Evolutionary conservation across 2,888 invertebrate species (phyloP).

Genomic region (Drosophila acutilabella): DNA sequence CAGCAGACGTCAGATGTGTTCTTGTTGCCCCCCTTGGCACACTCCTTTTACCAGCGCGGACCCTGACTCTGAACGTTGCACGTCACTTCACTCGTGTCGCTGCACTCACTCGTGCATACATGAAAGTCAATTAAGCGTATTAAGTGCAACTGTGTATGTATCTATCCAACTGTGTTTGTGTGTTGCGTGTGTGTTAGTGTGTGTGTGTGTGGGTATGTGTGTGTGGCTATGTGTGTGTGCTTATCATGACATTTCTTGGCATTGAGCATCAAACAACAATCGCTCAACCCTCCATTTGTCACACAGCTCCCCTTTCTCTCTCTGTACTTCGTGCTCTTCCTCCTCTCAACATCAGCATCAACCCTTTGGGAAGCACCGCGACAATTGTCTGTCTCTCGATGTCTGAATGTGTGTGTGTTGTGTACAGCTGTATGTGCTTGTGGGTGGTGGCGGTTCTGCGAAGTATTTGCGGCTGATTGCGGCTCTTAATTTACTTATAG

Average conservation of each 20-base stretch:
- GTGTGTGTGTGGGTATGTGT: constrained; percentile 3
- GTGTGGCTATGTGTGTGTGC: constrained; percentile 44
- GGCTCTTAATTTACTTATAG: constrained; percentile 73
- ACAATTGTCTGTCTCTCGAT: constrained; percentile 53
- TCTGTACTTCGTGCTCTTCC: not conserved
- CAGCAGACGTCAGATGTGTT: constrained; percentile 48
- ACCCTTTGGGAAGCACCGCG: constrained; percentile 31
- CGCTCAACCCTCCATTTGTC: constrained; percentile 21
- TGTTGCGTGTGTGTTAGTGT: constrained; percentile 47
- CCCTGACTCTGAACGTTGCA: constrained; percentile 2
- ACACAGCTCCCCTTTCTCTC: constrained; percentile 4
- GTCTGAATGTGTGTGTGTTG: constrained; percentile 5
- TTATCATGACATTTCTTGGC: constrained; percentile 74
- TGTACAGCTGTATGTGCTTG: constrained; percentile 6
- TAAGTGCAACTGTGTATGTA: constrained; percentile 70
- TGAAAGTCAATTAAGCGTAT: constrained; percentile 84
- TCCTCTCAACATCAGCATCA: not conserved
- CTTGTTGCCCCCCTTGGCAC: constrained; percentile 35
- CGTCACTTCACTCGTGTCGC: constrained; percentile 61
- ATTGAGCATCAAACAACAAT: constrained; percentile 69
- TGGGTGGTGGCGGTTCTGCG: constrained; percentile 22
- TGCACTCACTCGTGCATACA: constrained; percentile 80
- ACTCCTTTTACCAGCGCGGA: too few relatives aligned
- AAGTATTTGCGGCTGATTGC: constrained; percentile 75
- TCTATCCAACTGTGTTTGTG: constrained; percentile 11